Conservation (phyloP, 2,888 invertebrate species). For the Hymenopus coronatus region DNA sequence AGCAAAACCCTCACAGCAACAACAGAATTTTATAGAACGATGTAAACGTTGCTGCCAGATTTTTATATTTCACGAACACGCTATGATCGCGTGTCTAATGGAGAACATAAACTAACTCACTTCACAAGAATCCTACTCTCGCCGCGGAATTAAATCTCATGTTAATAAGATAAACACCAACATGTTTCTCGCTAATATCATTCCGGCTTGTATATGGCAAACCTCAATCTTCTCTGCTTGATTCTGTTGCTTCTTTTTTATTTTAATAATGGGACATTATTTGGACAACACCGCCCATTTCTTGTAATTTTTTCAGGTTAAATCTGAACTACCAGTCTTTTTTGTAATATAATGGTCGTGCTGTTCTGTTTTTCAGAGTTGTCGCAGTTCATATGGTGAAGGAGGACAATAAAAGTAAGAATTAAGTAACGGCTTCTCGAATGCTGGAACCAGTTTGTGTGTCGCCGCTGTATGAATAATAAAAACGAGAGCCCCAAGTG, state of each 20-base stretch:
- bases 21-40: neutral
- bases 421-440: slow-evolving; percentile 1
- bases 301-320: neutral
- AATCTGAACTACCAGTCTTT: neutral
- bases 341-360: neutral
- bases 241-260: neutral
- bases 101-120: neutral
- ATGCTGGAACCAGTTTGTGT: slow-evolving; percentile 3
- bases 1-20: neutral
- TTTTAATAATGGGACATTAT: neutral
- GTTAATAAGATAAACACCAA: neutral
- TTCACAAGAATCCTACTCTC: neutral
- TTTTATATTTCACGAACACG: neutral
- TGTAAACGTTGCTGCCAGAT: neutral
- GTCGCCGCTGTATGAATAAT: neutral
- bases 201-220: neutral
- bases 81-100: neutral
- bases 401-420: neutral
- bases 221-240: neutral
- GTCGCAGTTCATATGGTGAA: neutral
- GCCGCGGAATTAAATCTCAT: neutral
- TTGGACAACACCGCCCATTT: neutral
- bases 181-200: neutral
- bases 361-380: neutral
- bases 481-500: neutral